Evolutionary conservation across 2,113 vertebrate species (phyloP), one percentile per base, ranked within the genome.

Genomic region (Myotis davidii): DNA sequence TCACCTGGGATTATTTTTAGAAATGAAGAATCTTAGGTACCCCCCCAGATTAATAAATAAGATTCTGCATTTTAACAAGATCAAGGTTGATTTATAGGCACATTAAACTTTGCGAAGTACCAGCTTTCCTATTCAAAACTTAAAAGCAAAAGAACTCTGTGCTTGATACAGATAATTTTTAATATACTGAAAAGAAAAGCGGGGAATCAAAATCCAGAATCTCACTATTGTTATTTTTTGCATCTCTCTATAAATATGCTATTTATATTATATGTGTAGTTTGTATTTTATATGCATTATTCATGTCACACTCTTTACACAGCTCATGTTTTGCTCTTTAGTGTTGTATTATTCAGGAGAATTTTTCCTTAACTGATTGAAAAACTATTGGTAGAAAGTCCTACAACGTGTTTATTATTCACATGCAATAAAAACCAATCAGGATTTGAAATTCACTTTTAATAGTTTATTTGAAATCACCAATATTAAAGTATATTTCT

Each of bases 11-110:
- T 20, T 4, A n/a, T 72, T 72, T 82, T 73, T 48, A 48, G 18
- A 81, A 85, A 45, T 64, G 5, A 0, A 17, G 7, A 87, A 8
- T 72, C 59, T 84, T 25, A 52, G 29, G 3, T 27, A 34, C 69
- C 11, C 10, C 4, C 39, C 34, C 25, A 29, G n/a, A 37, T 23
- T 73, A 54, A 9, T 32, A 74, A 95, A 85, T 70, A 52, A 79
- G 52, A 81, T 23, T 96, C 39, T 97, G 17, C 13, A 45, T 92
- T 87, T 95, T 85, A 72, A 88, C 25, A 94, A 77, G 81, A 34
- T 69, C 5, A 32, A 2, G 67, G 14, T 52, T 89, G 90, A 89
- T 94, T 73, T 79, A 9, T 29, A 73, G 50, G 56, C 32, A 72
- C 17, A 61, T 59, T 85, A 77, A 82, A 87, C 8, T 50, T 87